Evolutionary conservation across 2,113 vertebrate genomes (phyloP).

Genomic region (Procavia capensis): DNA sequence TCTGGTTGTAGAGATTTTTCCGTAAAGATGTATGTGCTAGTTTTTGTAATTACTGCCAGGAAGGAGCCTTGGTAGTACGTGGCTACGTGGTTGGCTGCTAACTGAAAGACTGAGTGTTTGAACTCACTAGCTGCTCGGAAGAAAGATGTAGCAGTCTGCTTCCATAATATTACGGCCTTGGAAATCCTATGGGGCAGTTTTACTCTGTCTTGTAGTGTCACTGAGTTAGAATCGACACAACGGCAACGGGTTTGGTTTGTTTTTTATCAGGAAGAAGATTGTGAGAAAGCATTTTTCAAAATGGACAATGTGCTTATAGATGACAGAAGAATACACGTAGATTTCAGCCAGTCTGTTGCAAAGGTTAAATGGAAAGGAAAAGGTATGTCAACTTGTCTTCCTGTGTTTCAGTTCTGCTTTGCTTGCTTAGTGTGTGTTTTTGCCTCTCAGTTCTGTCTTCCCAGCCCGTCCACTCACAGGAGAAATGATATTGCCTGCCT

Average conservation of each 20-base stretch:
- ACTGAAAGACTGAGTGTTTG: too few relatives aligned
- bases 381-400: constrained; percentile 86
- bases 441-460: background rate
- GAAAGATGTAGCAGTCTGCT: background rate
- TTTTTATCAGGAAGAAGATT: constrained; percentile 93
- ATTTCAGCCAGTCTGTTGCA: constrained; percentile 98
- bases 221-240: background rate
- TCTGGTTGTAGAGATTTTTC: background rate
- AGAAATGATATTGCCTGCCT: background rate
- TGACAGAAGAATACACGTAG: constrained; percentile 97
- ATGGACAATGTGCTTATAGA: constrained; percentile 99
- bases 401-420: constrained; percentile 38
- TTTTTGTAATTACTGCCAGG: constrained; percentile 50
- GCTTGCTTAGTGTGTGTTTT: background rate
- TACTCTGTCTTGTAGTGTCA: background rate
- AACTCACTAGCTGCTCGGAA: too few relatives aligned
- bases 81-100: background rate
- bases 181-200: background rate
- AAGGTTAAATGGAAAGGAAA: constrained; percentile 99
- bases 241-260: background rate
- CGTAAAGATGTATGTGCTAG: constrained; percentile 62
- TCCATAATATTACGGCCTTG: background rate
- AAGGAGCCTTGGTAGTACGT: background rate
- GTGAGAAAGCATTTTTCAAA: constrained; percentile 98
- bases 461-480: background rate